These are phyloP conservation scores for Mesorhabditis spiculigera DNA, from an alignment of 2,888 invertebrate genomes.

Conservation along the genomic window DNA sequence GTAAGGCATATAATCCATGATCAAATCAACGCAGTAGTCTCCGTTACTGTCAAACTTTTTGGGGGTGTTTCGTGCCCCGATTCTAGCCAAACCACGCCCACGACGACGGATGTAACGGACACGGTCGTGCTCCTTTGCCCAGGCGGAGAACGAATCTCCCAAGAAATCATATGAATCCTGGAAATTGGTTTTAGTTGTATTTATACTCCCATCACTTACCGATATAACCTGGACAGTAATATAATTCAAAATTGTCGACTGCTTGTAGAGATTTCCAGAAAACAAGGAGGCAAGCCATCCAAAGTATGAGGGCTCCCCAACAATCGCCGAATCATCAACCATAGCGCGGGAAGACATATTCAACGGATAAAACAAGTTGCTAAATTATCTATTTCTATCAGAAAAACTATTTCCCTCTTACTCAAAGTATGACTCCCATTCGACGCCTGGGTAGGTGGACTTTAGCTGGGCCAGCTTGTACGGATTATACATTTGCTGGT, in stretches of 20 bases:
- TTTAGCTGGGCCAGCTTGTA: constrained; percentile 30
- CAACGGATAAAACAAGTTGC: background rate
- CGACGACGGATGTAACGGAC: constrained; percentile 28
- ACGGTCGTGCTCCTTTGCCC: constrained; percentile 21
- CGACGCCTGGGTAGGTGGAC: constrained; percentile 29
- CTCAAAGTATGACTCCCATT: constrained; percentile 31
- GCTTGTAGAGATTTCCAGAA: constrained; percentile 20
- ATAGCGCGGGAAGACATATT: background rate
- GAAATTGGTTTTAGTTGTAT: background rate
- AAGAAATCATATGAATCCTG: constrained; percentile 29
- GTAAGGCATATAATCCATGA: constrained; percentile 47
- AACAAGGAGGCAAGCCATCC: constrained; percentile 44
- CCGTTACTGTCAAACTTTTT: constrained; percentile 19
- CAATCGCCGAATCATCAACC: constrained; percentile 15
- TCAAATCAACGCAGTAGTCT: constrained; percentile 32
- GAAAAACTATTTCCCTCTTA: background rate
- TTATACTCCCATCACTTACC: background rate
- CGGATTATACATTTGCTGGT: constrained; percentile 46
- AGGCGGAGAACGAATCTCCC: constrained; percentile 13
- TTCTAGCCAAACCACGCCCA: constrained; percentile 27
- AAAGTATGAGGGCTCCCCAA: constrained; percentile 45
- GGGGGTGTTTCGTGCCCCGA: constrained; percentile 22
- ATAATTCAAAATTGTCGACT: constrained; percentile 38
- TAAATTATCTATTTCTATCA: background rate
- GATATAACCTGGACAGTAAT: constrained; percentile 27